Evolutionary conservation across 2,113 vertebrate genomes (phyloP).

Genomic region (Gallinago paraguaiae): DNA sequence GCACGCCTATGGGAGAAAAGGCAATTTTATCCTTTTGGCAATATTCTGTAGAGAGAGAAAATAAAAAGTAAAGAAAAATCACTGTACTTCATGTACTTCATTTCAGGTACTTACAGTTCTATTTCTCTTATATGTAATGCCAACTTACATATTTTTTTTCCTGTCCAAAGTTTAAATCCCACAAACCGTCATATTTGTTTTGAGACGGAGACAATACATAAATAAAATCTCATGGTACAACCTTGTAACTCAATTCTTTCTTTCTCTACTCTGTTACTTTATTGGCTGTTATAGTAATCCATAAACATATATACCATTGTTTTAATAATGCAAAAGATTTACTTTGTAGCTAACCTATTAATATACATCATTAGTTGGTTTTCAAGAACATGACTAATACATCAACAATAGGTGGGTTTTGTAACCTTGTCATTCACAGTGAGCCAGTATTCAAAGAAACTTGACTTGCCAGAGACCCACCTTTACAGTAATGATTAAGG

Average conservation of each 20-base stretch:
- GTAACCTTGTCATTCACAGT: neutral
- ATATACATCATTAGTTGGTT: neutral
- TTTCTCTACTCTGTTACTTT: neutral
- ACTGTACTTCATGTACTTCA: neutral
- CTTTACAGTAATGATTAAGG: neutral
- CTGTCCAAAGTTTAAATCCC: neutral
- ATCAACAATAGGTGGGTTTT: neutral
- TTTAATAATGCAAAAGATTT: conserved; percentile 3
- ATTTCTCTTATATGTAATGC: neutral
- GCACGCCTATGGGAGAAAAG: neutral
- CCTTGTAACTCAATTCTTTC: neutral
- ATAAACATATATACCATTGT: neutral
- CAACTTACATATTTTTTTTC: neutral
- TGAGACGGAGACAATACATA: neutral
- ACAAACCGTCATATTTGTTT: neutral
- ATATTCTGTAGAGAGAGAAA: neutral
- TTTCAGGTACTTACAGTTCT: neutral
- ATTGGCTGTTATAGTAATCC: neutral
- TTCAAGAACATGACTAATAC: neutral
- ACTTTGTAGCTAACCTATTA: neutral
- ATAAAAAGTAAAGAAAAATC: neutral
- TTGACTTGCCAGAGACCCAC: neutral
- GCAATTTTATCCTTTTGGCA: neutral
- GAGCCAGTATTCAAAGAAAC: neutral
- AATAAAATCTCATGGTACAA: neutral